Conservation (phyloP, 2,113 vertebrate species). For the Ancistrus triradiatus region DNA sequence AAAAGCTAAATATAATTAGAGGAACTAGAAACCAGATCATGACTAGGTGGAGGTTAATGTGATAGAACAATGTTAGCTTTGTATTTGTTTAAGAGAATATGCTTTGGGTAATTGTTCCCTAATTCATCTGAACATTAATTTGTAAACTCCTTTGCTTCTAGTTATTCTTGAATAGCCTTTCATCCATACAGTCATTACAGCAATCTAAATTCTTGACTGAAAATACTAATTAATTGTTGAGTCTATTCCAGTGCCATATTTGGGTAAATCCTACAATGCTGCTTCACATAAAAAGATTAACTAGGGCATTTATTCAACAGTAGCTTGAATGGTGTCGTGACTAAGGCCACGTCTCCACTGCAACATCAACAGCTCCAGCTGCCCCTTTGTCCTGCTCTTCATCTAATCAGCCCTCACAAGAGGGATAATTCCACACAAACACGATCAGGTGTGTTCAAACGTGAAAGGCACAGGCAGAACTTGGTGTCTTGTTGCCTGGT, state of each 20-base stretch:
- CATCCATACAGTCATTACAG: too few species aligned
- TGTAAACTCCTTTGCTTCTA: too few species aligned
- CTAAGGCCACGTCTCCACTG: not conserved
- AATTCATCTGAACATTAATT: too few species aligned
- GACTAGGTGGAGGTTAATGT: too few species aligned
- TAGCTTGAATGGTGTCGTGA: slow-evolving; percentile 4
- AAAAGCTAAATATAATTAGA: too few species aligned
- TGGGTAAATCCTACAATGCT: not conserved
- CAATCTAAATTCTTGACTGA: too few species aligned
- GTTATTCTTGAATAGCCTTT: too few species aligned
- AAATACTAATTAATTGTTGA: too few species aligned
- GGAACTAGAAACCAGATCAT: too few species aligned
- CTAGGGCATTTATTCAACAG: not conserved
- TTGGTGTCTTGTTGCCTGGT: not conserved
- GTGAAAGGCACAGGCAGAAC: not conserved
- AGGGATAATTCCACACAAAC: slow-evolving; percentile 22
- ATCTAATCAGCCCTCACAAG: slow-evolving; percentile 26
- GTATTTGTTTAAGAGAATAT: too few species aligned
- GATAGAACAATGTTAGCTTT: too few species aligned
- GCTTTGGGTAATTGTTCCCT: too few species aligned
- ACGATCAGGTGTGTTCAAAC: slow-evolving; percentile 14
- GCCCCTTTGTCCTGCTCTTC: slow-evolving; percentile 8
- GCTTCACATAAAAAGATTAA: slow-evolving; percentile 6
- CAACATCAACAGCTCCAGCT: slow-evolving; percentile 2
- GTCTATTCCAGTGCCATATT: not conserved